phyloP scores from a whole-genome alignment of 2,888 invertebrate species.

The Ditylenchus weischeri region DNA sequence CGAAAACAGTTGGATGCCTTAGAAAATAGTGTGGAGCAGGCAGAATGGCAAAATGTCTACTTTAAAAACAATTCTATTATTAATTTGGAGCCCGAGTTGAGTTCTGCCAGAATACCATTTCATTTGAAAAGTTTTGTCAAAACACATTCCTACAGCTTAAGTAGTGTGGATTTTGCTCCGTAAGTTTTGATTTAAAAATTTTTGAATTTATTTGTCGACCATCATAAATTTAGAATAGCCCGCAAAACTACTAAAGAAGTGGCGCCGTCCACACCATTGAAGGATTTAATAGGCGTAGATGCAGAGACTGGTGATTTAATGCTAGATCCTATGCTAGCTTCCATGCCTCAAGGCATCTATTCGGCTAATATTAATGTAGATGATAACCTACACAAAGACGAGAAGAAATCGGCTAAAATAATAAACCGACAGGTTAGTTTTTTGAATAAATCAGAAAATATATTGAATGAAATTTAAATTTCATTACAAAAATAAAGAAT shows the following conservation, averaged over 20 bases:
- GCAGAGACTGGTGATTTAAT: neutral
- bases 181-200: neutral
- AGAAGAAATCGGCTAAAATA: too few species aligned
- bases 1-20: neutral
- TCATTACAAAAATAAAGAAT: too few species aligned
- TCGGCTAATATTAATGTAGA: neutral
- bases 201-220: neutral
- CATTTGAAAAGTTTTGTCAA: neutral
- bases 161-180: neutral
- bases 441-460: too few species aligned
- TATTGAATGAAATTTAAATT: neutral
- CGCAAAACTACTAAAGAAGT: neutral
- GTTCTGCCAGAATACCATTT: neutral
- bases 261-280: neutral
- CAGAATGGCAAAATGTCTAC: neutral
- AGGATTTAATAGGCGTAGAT: constrained; percentile 7
- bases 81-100: constrained; percentile 3
- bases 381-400: neutral
- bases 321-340: constrained; percentile 9
- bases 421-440: too few species aligned
- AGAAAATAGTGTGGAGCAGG: neutral
- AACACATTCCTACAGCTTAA: neutral
- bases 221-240: neutral
- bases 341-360: neutral
- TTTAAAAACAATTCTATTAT: constrained; percentile 8